Percentiles rank a stretch among this genome's conserved stretches.
Conservation (phyloP, 1,140 invertebrate genomes). For the Zelostemma sp. region DNA sequence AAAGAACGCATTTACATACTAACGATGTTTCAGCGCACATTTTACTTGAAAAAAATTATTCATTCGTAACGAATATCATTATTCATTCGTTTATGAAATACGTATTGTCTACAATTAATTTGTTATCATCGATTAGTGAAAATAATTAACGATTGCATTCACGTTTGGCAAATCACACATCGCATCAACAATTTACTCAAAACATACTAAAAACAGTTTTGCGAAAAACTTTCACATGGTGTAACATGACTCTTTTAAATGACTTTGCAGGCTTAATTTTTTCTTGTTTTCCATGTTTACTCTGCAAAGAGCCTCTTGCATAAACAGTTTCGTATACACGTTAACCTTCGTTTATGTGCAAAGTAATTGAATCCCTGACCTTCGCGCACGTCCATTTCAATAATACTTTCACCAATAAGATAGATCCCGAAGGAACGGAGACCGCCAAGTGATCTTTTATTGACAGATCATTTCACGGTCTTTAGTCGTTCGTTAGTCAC, state of each 20-base stretch:
- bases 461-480: slow-evolving; percentile 48
- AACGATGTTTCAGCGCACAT: no score
- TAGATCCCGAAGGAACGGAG: slow-evolving; percentile 28
- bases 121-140: no score
- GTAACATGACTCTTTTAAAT: slow-evolving; percentile 34
- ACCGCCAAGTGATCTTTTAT: slow-evolving; percentile 47
- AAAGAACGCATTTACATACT: no score
- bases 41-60: no score
- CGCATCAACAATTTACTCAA: no score
- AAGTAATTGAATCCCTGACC: slow-evolving; percentile 48
- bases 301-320: slow-evolving; percentile 15
- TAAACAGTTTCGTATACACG: slow-evolving; percentile 41
- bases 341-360: slow-evolving; percentile 26
- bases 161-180: no score
- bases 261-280: not conserved
- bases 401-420: slow-evolving; percentile 41
- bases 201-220: no score
- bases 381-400: slow-evolving; percentile 38
- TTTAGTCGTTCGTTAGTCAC: slow-evolving; percentile 41
- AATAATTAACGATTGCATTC: no score
- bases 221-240: no score
- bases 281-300: not conserved
- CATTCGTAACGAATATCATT: no score
- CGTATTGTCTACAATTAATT: no score
- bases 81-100: no score